These are phyloP conservation scores for Psilopogon haemacephalus DNA, from an alignment of 2,113 vertebrate genomes.

Conservation along the genomic window DNA sequence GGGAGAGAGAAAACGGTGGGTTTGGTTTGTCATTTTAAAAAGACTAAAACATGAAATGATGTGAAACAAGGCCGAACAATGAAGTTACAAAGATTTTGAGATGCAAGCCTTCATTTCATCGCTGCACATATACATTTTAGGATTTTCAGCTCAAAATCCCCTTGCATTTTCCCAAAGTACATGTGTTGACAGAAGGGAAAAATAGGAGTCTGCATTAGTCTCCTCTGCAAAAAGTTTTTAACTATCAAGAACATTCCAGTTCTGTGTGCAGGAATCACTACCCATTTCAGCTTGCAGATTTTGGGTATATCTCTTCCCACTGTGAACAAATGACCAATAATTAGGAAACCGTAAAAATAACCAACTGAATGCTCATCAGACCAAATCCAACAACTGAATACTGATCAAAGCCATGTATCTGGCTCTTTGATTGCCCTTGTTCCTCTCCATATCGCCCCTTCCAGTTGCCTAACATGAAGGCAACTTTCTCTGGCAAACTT, in stretches of 20 bases:
- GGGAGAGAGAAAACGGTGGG: neutral
- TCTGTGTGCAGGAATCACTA: neutral
- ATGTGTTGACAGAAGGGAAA: neutral
- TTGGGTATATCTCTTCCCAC: neutral
- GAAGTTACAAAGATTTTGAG: neutral
- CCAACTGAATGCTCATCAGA: neutral
- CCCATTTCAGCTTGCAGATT: neutral
- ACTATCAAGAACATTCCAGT: neutral
- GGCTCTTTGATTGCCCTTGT: neutral
- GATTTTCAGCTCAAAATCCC: neutral
- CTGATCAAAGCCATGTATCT: neutral
- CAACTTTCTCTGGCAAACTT: neutral
- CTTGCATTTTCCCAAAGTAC: neutral
- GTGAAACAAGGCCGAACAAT: neutral
- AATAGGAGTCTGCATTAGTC: neutral
- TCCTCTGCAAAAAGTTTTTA: neutral
- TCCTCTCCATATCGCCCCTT: neutral
- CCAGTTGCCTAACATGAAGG: neutral
- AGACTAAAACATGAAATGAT: neutral
- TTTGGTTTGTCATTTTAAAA: neutral
- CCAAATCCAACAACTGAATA: neutral
- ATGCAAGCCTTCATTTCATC: neutral
- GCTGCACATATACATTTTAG: neutral
- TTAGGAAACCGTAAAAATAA: neutral
- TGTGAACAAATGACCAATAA: neutral